Base-by-base conservation (phyloP, 2,797 vertebrate species). In the Emys orbicularis region DNA sequence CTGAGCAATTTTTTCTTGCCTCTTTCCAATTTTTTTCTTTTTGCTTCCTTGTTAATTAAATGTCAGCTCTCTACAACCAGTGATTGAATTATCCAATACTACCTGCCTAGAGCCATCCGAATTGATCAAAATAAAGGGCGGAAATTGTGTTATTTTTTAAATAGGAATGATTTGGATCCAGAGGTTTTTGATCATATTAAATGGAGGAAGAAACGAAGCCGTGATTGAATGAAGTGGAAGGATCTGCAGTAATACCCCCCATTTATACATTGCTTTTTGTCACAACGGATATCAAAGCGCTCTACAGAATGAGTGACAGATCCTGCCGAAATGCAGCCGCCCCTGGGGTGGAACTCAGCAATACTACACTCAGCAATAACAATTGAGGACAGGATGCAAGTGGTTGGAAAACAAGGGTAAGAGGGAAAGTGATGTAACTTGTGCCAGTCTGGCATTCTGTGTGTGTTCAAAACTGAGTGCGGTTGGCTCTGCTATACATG, bases 11-110 rank as follows among this genome's bases (percentile, higher is more conserved):
- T 9, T 81, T 80, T 56, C 53, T 23, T 53, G 11, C 1, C 90
- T 5, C 31, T 83, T 54, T 74, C 88, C 87, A 76, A 79, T 93
- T 83, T 18, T 49, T 23, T 89, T 88, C 93, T 59, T 83, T 89
- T 87, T 54, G 52, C 89, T 95, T 80, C 83, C 91, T 91, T 87
- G 89, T 96, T 97, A 96, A 96, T 97, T 95, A 95, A 96, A 96
- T 97, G 97, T 95, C 97, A 95, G 86, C 94, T 92, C 93, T 85
- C 91, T 91, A 89, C 82, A 77, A 56, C 56, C 41, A 1, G 81
- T 59, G 86, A 97, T 91, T 90, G 92, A 97, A 96, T 95, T 92
- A 94, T 84, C 82, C 86, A 49, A 4, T 29, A 2, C 76, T 8
- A 81, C 94, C 91, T 87, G 96, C 97, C 94, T 90, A 50, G 56